Base-by-base conservation (phyloP, 2,113 vertebrate species). In the Sterrhoptilus dennistouni region DNA sequence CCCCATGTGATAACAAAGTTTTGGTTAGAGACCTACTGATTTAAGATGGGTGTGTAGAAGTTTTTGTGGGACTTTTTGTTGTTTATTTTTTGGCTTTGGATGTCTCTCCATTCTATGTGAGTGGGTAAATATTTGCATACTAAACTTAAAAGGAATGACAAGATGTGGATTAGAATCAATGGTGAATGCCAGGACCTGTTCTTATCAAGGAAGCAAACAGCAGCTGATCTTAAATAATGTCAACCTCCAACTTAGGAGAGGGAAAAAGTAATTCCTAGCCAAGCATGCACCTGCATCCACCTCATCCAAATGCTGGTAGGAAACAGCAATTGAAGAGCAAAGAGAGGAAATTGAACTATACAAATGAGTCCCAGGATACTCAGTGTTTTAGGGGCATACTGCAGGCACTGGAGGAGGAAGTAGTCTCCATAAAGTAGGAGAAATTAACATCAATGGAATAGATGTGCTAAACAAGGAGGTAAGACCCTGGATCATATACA, bases 1-100 rank as follows among this genome's bases (percentile, higher is more conserved):
- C 5, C 25, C 25, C 71, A 21, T 14, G 19, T 0, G 0, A 5
- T 71, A 64, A 76, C 10, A 71, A 63, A 79, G n/a, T 42, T 44
- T 31, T 77, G 38, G 24, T 25, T 35, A 84, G 14, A 81, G 12
- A 61, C 21, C 25, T 57, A n/a, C 23, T 2, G 7, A 35, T 35
- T 75, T 38, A 35, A 71, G 49, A 79, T 11, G 23, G 14, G 5
- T 19, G 27, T 63, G 36, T 77, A 66, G 13, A 52, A 53, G 42
- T 24, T 71, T 78, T 71, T 57, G 8, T 36, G 19, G 25, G 3
- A 33, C 29, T 60, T 45, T 25, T 21, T 12, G 2, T 52, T 70
- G 29, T 25, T 53, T 42, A 22, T 15, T 47, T 74, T 53, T 71
- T 47, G 6, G 8, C 5, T 77, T 76, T n/a, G 53, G 28, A 49